Evolutionary conservation across 1,140 invertebrate species (phyloP), one percentile per base, ranked within the genome.

Genomic region (Hylaeus volcanicus): DNA sequence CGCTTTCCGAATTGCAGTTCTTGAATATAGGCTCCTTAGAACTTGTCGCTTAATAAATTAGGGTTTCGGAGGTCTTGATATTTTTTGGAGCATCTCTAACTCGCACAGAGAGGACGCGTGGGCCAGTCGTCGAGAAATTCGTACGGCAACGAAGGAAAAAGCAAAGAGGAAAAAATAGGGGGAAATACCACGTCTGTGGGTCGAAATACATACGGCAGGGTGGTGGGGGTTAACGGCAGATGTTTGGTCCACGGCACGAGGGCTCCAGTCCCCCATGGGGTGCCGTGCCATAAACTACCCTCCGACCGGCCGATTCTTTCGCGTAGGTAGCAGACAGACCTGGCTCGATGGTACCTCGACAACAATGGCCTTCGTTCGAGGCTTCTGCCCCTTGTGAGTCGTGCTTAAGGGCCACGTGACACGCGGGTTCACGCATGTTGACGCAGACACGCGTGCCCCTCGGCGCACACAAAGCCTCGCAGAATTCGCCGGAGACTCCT

Each of bases 221-320:
- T 79, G 81, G 87, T 74, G 86, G 86, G 86, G 79, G 81, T 11
- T 5, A 58, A 66, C 75, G 87, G 86, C 92, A 93, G 92, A 93
- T 93, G 92, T 92, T 92, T 92, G 91, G 90, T 93, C 90, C 90
- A 93, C 87, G 86, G 79, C 83, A 84, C 84, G 88, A 88, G 89
- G 90, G 87, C 82, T 68, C 83, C 88, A 92, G 90, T 92, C 81
- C 91, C 89, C 90, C 81, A 89, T 91, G 86, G 90, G 92, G 89
- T 92, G 83, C 85, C 90, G 86, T 64, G 83, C 77, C 84, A 89
- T 86, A 83, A 91, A 90, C 90, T 92, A 91, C 91, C 91, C 90
- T 86, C 82, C 78, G 75, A 51, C 56, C 65, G 65, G 56, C 56
- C 70, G 83, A 82, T 72, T 63, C 66, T 63, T 70, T 70, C 63